A percentile compares a stretch with the other conserved stretches of the same genome.
phyloP scores from a whole-genome alignment of 2,113 vertebrate genomes.

The Sander vitreus region DNA sequence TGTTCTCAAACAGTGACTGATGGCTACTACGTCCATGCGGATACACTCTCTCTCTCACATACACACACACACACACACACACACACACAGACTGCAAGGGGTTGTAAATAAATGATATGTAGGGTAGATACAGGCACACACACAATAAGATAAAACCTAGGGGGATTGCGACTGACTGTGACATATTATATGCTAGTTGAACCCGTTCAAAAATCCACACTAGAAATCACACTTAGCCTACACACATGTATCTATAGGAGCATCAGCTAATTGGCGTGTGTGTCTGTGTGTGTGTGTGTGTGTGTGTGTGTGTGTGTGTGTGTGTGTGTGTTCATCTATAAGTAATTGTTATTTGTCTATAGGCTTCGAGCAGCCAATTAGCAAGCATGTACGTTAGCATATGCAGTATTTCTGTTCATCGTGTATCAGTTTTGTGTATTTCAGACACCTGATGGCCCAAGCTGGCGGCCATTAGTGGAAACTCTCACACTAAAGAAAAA shows the following conservation, averaged over 20 bases:
- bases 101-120: constrained; percentile 58
- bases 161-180: constrained; percentile 44
- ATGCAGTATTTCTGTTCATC: not conserved
- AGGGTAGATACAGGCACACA: constrained; percentile 29
- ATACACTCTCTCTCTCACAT: not conserved
- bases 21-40: constrained; percentile 7
- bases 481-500: not conserved
- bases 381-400: not conserved
- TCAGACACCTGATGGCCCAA: not conserved
- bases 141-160: constrained; percentile 36
- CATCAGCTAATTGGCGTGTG: not conserved
- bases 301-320: not conserved
- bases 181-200: constrained; percentile 48
- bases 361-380: not conserved
- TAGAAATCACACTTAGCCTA: constrained; percentile 25
- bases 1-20: constrained; percentile 38
- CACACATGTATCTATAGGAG: constrained; percentile 37
- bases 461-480: constrained; percentile 5
- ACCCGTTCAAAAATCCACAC: constrained; percentile 57
- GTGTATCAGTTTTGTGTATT: not conserved
- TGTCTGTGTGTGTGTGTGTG: constrained; percentile 3
- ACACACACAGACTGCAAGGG: not conserved
- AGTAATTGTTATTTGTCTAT: not conserved
- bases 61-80: constrained; percentile 1
- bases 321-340: not conserved